Conservation (phyloP, 2,113 vertebrate genomes). For the Coregonus clupeaformis region DNA sequence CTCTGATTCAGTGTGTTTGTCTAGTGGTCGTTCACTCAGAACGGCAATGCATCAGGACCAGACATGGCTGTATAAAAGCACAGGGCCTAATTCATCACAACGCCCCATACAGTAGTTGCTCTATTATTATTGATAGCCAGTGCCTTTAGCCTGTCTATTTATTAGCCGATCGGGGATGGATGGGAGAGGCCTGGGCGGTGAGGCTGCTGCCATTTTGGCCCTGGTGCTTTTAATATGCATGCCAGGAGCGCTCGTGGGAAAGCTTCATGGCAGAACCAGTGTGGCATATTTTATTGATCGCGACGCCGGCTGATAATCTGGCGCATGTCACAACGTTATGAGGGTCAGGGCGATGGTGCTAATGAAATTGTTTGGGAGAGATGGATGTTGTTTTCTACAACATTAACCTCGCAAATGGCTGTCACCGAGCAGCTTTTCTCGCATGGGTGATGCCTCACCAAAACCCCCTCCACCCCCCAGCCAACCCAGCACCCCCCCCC, state of each 20-base stretch:
- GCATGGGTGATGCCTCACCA: slow-evolving; percentile 45
- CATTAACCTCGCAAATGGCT: slow-evolving; percentile 98
- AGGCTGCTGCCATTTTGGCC: slow-evolving; percentile 75
- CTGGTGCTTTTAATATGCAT: slow-evolving; percentile 57
- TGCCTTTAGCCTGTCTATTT: slow-evolving; percentile 85
- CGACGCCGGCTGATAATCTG: slow-evolving; percentile 87
- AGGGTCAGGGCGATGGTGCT: slow-evolving; percentile 87
- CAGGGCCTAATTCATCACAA: slow-evolving; percentile 79
- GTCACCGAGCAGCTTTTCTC: slow-evolving; percentile 78
- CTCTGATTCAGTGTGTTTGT: slow-evolving; percentile 65
- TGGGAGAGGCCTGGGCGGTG: slow-evolving; percentile 70
- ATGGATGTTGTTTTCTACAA: slow-evolving; percentile 96
- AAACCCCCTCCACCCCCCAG: slow-evolving; percentile 8
- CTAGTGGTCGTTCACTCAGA: slow-evolving; percentile 65
- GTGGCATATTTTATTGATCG: slow-evolving; percentile 90
- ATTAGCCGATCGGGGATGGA: slow-evolving; percentile 80
- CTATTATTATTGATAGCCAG: slow-evolving; percentile 75
- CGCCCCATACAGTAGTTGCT: slow-evolving; percentile 61
- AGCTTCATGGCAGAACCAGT: slow-evolving; percentile 59
- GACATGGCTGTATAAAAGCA: slow-evolving; percentile 62
- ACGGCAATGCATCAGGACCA: slow-evolving; percentile 66
- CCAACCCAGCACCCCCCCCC: slow-evolving; percentile 14
- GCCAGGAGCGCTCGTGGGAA: slow-evolving; percentile 73
- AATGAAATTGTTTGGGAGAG: slow-evolving; percentile 61
- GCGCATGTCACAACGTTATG: slow-evolving; percentile 88